phyloP scores from a whole-genome alignment of 35 echinoderm and acorn worm species.

The Patiria miniata region DNA sequence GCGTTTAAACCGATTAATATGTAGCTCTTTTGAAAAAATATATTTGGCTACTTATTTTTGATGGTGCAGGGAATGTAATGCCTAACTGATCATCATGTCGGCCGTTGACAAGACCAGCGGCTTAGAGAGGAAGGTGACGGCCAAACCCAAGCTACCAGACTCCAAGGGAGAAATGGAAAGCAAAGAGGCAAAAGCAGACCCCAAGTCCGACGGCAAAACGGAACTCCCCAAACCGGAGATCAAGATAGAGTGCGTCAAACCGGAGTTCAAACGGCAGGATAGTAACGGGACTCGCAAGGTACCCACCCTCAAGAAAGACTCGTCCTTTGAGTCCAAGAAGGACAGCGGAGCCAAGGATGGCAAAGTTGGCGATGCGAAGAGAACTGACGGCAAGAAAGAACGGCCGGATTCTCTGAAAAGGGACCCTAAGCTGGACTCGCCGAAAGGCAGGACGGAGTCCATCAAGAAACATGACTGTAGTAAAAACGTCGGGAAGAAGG shows the following conservation, averaged over 20 bases:
- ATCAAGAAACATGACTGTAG: constrained; percentile 71
- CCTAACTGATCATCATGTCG: constrained; percentile 42
- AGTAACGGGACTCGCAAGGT: constrained; percentile 14
- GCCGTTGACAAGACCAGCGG: constrained; percentile 33
- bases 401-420: constrained; percentile 48
- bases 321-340: constrained; percentile 38
- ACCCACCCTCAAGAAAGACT: constrained; percentile 20
- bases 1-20: too few relatives aligned
- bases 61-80: constrained; percentile 36
- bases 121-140: constrained; percentile 36
- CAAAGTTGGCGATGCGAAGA: not conserved
- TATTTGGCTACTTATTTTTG: not conserved
- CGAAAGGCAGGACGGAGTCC: constrained; percentile 38
- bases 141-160: constrained; percentile 7
- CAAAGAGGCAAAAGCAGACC: not conserved
- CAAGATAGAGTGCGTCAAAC: constrained; percentile 27
- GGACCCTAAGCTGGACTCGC: constrained; percentile 42
- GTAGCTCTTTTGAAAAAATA: too few relatives aligned
- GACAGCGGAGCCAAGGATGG: constrained; percentile 23
- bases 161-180: constrained; percentile 19
- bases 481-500: constrained; percentile 39
- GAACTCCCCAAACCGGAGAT: constrained; percentile 28
- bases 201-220: not conserved
- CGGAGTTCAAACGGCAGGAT: constrained; percentile 37
- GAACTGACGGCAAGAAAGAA: constrained; percentile 50